These are phyloP conservation scores for Pterois miles DNA, from an alignment of 2,797 vertebrate species.

Conservation along the genomic window DNA sequence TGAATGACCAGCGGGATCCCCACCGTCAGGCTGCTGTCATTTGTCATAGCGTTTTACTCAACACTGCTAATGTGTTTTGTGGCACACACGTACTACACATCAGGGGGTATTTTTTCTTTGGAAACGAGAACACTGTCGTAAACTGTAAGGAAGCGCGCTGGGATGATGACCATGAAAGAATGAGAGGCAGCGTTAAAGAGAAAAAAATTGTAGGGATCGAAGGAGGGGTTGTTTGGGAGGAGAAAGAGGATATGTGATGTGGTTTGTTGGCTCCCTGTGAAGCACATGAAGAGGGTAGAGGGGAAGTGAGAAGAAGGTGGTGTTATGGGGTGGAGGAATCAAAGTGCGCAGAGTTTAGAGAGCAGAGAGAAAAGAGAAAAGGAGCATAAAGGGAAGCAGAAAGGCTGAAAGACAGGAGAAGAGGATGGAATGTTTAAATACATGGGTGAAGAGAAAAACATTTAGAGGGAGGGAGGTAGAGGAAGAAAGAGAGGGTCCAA, in stretches of 20 bases:
- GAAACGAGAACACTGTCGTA: conserved; percentile 46
- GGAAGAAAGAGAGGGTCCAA: conserved; percentile 40
- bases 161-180: conserved; percentile 45
- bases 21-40: conserved; percentile 69
- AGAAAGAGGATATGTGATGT: conserved; percentile 52
- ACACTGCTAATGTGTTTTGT: conserved; percentile 70
- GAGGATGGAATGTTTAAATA: conserved; percentile 24
- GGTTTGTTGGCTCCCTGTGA: conserved; percentile 58
- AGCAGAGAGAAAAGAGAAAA: conserved; percentile 27
- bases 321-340: conserved; percentile 46
- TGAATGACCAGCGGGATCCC: conserved; percentile 68
- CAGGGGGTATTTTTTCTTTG: conserved; percentile 43
- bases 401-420: conserved; percentile 26
- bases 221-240: conserved; percentile 10
- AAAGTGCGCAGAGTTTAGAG: conserved; percentile 42
- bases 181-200: conserved; percentile 33
- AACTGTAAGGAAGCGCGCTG: conserved; percentile 43
- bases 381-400: conserved; percentile 53
- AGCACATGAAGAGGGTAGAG: conserved; percentile 46
- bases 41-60: conserved; percentile 68
- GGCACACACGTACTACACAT: conserved; percentile 55
- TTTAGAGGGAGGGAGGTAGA: conserved; percentile 2
- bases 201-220: conserved; percentile 18
- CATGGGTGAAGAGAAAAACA: conserved; percentile 36
- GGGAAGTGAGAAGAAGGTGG: conserved; percentile 47